Percentiles rank a stretch among this genome's conserved stretches.
These are phyloP conservation scores for Rhadina sibilatrix DNA, from an alignment of 2,113 vertebrate species.

Conservation along the genomic window DNA sequence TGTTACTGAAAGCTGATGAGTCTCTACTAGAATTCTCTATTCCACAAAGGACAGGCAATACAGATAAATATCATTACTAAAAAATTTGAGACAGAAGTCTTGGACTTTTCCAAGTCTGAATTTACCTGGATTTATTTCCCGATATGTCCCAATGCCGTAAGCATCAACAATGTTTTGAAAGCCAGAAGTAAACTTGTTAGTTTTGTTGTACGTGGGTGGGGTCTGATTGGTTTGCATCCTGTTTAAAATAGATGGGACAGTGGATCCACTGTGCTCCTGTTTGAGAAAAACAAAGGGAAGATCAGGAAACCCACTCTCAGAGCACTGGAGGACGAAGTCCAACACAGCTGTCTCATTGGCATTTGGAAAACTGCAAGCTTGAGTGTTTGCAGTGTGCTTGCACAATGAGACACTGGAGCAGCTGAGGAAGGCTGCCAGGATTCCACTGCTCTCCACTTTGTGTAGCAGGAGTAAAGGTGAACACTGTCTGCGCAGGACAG, in stretches of 20 bases:
- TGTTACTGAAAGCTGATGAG: neutral
- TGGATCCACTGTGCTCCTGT: constrained; percentile 96
- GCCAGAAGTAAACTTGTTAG: constrained; percentile 95
- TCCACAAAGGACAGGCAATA: neutral
- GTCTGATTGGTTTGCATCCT: constrained; percentile 97
- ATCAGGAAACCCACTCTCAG: neutral
- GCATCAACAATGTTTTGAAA: constrained; percentile 98
- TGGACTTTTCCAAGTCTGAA: neutral
- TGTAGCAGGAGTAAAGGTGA: neutral
- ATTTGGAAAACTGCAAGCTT: neutral
- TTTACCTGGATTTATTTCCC: constrained; percentile 97
- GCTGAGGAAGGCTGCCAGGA: neutral
- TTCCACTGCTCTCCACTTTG: neutral
- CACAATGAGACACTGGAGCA: neutral
- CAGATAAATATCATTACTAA: neutral
- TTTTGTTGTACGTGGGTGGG: constrained; percentile 96
- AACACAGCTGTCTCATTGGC: neutral
- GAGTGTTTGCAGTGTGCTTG: neutral
- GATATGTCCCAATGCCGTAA: constrained; percentile 93
- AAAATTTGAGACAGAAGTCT: neutral
- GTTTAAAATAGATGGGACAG: constrained; percentile 96
- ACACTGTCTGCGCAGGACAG: neutral
- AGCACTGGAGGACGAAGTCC: neutral
- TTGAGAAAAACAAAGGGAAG: neutral
- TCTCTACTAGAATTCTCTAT: neutral